Conservation (phyloP, 2,113 vertebrate genomes). For the Paracanthobrama guichenoti region DNA sequence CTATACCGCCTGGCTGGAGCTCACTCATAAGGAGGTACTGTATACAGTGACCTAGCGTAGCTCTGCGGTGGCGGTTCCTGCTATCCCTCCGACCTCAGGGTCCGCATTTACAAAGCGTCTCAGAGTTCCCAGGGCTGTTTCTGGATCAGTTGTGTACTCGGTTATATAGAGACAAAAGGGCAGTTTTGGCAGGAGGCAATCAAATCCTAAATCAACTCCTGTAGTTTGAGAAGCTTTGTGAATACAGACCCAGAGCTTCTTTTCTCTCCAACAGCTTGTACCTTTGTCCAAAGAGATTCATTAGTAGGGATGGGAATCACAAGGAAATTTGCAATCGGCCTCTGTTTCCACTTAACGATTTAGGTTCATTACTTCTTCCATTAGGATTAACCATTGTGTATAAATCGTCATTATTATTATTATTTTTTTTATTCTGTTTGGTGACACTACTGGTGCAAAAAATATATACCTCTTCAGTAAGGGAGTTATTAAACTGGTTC, state of each 20-base stretch:
- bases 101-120: slow-evolving; percentile 35
- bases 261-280: background rate
- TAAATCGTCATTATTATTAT: too few relatives aligned
- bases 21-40: slow-evolving; percentile 80
- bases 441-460: too few relatives aligned
- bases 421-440: too few relatives aligned
- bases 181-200: background rate
- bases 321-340: too few relatives aligned
- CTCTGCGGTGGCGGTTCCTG: slow-evolving; percentile 50
- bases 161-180: background rate
- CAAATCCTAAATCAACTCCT: background rate
- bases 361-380: too few relatives aligned
- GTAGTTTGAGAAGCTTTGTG: slow-evolving; percentile 26
- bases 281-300: background rate
- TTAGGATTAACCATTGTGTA: too few relatives aligned
- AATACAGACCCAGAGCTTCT: slow-evolving; percentile 32
- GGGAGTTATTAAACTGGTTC: too few relatives aligned
- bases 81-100: background rate
- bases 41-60: slow-evolving; percentile 69
- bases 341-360: too few relatives aligned
- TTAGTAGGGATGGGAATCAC: background rate
- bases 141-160: slow-evolving; percentile 11
- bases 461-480: too few relatives aligned
- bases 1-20: slow-evolving; percentile 82
- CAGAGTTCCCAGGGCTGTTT: background rate